Evolutionary conservation across 2,113 vertebrate genomes (phyloP), one percentile per base, ranked within the genome.

Genomic region (Mastomys coucha): DNA sequence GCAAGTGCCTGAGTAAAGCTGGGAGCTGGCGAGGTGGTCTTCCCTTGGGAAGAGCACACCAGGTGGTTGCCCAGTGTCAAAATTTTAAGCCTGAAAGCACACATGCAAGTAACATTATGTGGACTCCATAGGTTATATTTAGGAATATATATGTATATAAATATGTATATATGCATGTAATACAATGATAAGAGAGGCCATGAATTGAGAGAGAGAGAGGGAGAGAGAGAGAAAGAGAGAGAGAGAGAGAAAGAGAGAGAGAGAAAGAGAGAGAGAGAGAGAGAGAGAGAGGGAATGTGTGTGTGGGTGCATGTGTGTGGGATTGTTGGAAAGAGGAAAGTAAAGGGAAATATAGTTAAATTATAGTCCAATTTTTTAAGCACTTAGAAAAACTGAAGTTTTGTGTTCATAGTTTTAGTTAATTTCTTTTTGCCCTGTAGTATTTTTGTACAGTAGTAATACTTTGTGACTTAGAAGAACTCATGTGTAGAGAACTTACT

Each of bases 361-460:
- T 28, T 42, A 42, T 6, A 42, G 17, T 70, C 36, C 75, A 76
- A 60, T 58, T 88, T 92, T 60, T 82, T 13, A 39, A 39, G 13
- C 13, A 88, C 17, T 33, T 67, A 86, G 84, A 67, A 67, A 65
- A 58, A 84, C 45, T 49, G 42, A 51, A n/a, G 33, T 26, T 49
- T 86, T 72, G 49, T 17, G 49, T 72, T 70, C 33, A 53, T 22
- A 24, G 3, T 17, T 88, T 56, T 88, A 31, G 3, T 60, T 80
- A 84, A 81, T 94, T 94, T 92, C 1, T 51, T 88, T 76, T 90
- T 93, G 67, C 2, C 86, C 88, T 81, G 53, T n/a, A n/a, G 2
- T 60, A 28, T 72, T 91, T 93, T 91, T 91, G 17, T 81, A 3
- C 92, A 45, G 1, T 49, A 86, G 2, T 56, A 77, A 60, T 92